These are phyloP conservation scores for Nycticorax nycticorax DNA, from an alignment of 2,113 vertebrate species.

Conservation along the genomic window DNA sequence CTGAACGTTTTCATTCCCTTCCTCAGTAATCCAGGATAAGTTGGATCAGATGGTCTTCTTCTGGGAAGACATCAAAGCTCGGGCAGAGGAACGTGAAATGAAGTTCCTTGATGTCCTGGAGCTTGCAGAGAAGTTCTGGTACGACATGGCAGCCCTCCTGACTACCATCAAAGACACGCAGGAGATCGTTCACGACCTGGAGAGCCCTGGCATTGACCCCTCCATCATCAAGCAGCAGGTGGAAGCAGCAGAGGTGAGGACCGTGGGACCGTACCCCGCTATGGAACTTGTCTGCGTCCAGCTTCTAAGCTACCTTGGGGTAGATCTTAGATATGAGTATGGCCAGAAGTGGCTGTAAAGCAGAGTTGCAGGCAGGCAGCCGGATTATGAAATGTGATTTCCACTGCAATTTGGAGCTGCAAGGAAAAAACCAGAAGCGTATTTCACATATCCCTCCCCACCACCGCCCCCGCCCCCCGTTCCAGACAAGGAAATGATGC, in stretches of 20 bases:
- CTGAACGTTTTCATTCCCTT: neutral
- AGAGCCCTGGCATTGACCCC: constrained; percentile 97
- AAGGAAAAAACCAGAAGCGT: fast-evolving
- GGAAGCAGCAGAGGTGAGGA: constrained; percentile 91
- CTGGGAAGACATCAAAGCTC: constrained; percentile 98
- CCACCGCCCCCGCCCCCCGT: neutral
- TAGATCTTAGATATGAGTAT: fast-evolving
- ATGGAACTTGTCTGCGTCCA: neutral
- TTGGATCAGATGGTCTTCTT: constrained; percentile 91
- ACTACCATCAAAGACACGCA: constrained; percentile 94
- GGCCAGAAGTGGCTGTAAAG: neutral
- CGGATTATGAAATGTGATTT: neutral
- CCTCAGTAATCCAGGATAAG: constrained; percentile 89
- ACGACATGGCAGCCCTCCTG: constrained; percentile 92
- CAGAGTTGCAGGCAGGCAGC: neutral
- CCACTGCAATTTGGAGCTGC: neutral
- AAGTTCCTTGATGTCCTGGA: constrained; percentile 96
- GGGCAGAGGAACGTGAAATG: constrained; percentile 90
- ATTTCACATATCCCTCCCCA: neutral
- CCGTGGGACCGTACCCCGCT: fast-evolving
- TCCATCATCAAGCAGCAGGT: constrained; percentile 99
- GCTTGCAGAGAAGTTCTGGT: constrained; percentile 97
- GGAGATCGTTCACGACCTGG: constrained; percentile 93
- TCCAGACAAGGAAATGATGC: neutral
- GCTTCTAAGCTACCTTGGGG: neutral